Evolutionary conservation across 1,140 invertebrate genomes (phyloP), one percentile per base, ranked within the genome.

Genomic region (Helicoverpa zea): DNA sequence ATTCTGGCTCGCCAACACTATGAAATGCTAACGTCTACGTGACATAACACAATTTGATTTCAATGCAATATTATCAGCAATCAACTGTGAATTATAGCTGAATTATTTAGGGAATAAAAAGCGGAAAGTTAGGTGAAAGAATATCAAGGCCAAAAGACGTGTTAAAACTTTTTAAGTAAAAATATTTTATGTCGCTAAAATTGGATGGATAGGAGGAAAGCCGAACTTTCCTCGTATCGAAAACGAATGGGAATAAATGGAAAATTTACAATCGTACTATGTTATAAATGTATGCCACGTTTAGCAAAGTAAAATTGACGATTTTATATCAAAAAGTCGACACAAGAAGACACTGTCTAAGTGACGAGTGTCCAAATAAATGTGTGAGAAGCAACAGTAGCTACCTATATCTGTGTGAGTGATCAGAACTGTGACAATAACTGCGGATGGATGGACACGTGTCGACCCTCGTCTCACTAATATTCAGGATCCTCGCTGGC

Each of bases 391-490:
- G 58, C 58, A 61, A 30, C 58, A 61, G 18, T 9, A 43, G 35
- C 5, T 7, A 43, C 35, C 35, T 75, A 54, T 73, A 68, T 47
- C n/a, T 7, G 43, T 68, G 23, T 5, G 63, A 49, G 30, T 47
- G 52, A 73, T 23, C 35, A 43, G 35, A 61, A 52, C 51, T 82
- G 58, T 82, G 61, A 82, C 64, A 81, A 84, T 83, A 76, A 81
- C 70, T 30, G 72, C 63, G 61, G 78, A 76, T 16, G 43, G 73
- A 81, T 77, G 82, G 86, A 86, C 85, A 85, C 61, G 30, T 82
- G 86, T 83, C 86, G 81, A 86, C 86, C 86, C 86, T 86, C 76
- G 81, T 88, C 83, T 23, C 52, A n/a, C 61, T 23, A 52, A 66
- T 66, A 64, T 77, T 64, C 61, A 47, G 59, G 75, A 76, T 49